phyloP scores from a whole-genome alignment of 1,140 invertebrate species.

The Drosophila serrata region DNA sequence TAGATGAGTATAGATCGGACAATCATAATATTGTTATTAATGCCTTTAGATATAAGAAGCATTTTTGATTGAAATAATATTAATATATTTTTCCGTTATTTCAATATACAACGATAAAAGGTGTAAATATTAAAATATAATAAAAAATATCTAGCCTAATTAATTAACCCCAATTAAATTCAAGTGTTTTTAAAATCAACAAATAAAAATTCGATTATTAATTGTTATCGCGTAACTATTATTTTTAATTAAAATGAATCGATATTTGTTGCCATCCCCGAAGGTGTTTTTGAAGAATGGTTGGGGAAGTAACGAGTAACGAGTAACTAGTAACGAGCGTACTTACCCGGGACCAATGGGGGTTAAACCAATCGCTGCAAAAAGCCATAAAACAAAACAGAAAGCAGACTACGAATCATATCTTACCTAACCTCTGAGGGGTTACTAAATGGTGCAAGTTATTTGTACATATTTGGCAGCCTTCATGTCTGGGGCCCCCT shows the following conservation, averaged over 20 bases:
- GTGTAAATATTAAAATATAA: neutral
- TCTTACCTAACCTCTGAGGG: conserved; percentile 73
- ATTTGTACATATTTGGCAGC: conserved; percentile 15
- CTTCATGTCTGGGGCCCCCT: conserved; percentile 68
- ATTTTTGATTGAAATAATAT: neutral
- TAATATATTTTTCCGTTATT: neutral
- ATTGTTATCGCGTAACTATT: too few species aligned
- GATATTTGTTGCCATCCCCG: conserved; percentile 16
- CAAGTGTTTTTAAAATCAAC: too few species aligned
- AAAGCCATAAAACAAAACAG: conserved; percentile 63
- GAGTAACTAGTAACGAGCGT: conserved; percentile 62
- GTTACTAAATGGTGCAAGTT: conserved; percentile 29
- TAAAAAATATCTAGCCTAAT: too few species aligned
- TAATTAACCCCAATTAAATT: too few species aligned
- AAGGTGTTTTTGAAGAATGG: neutral
- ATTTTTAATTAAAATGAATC: neutral
- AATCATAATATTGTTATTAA: neutral
- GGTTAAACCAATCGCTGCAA: conserved; percentile 61
- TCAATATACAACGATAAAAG: neutral
- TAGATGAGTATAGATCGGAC: neutral
- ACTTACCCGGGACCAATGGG: conserved; percentile 57
- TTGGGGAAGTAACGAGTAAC: conserved; percentile 41
- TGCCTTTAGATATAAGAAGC: neutral
- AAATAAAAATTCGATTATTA: too few species aligned
- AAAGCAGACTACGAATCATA: conserved; percentile 62